These are phyloP conservation scores for Poicephalus meyeri DNA, from an alignment of 2,113 vertebrate genomes.

Conservation along the genomic window DNA sequence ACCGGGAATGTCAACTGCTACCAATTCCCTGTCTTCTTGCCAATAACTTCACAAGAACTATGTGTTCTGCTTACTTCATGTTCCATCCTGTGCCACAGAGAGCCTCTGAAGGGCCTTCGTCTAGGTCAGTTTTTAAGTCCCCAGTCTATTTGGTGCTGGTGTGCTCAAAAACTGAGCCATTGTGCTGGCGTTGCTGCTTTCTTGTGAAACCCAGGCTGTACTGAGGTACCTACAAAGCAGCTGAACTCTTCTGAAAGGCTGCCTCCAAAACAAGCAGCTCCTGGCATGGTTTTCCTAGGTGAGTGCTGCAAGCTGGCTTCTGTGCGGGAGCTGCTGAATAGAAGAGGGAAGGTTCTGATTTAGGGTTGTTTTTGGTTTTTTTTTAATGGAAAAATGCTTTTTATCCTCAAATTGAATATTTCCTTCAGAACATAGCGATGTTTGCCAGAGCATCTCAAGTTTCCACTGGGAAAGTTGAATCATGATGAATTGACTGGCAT, in stretches of 20 bases:
- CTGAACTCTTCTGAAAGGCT: not conserved
- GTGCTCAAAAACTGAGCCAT: not conserved
- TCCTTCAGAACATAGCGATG: not conserved
- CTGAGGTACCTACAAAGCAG: not conserved
- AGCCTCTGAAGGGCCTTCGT: not conserved
- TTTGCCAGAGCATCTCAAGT: not conserved
- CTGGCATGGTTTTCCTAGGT: not conserved
- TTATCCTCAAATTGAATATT: conserved; percentile 37
- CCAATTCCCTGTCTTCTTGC: not conserved
- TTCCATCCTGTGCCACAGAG: not conserved
- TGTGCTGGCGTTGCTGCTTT: not conserved
- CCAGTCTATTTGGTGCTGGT: not conserved
- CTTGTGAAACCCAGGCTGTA: not conserved
- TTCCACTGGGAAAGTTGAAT: conserved; percentile 26
- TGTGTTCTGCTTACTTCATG: not conserved
- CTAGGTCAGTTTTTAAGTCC: not conserved
- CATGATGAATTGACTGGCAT: not conserved
- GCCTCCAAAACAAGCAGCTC: not conserved
- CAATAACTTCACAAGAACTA: not conserved
- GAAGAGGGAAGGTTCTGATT: not conserved
- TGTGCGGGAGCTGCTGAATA: not conserved
- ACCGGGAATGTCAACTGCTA: not conserved
- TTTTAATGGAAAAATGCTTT: not conserved
- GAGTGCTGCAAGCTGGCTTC: not conserved
- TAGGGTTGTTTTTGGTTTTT: not conserved